Conservation (phyloP, 2,113 vertebrate species). For the Lagopus muta region DNA sequence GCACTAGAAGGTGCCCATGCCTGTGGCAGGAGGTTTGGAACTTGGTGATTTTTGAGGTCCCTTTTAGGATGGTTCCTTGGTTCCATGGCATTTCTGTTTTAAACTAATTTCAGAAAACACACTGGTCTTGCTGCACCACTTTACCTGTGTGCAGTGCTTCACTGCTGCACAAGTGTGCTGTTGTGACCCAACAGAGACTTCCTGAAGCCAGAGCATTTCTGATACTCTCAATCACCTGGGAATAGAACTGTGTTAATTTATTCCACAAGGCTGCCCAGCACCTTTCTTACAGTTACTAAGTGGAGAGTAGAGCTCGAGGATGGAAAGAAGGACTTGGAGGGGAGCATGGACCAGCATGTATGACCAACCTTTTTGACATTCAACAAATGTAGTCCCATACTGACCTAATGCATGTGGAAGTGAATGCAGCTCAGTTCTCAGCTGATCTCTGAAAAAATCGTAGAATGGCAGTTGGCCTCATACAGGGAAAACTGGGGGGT, state of each 20-base stretch:
- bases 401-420: neutral
- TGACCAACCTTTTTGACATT: neutral
- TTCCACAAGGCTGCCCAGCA: neutral
- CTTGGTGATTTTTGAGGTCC: neutral
- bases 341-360: neutral
- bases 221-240: neutral
- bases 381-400: accelerated
- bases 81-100: neutral
- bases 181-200: neutral
- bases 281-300: neutral
- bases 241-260: neutral
- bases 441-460: neutral
- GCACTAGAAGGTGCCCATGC: neutral
- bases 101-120: neutral
- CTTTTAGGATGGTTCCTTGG: neutral
- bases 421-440: neutral
- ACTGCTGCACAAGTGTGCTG: neutral
- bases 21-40: neutral
- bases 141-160: neutral
- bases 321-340: neutral
- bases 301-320: neutral
- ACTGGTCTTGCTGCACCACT: neutral
- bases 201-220: neutral
- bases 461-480: neutral
- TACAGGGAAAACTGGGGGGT: accelerated